Base-by-base conservation (phyloP, 1,140 invertebrate species). In the Saccostrea glomerata region DNA sequence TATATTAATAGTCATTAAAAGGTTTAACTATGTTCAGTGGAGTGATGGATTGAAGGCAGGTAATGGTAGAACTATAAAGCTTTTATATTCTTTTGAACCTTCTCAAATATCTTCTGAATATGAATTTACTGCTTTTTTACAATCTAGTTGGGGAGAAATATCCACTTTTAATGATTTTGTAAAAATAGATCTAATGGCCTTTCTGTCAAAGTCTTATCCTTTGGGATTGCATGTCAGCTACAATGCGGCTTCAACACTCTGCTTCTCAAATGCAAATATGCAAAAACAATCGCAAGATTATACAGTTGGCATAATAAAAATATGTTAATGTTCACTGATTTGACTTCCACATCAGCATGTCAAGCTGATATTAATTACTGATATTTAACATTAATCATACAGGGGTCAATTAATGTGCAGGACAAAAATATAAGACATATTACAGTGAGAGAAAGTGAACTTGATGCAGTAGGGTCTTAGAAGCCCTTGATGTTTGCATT, bases 381-480 rank as follows among this genome's bases (percentile, higher is more conserved):
- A 30, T 77, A 77, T 30, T 77, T 36, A 25, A 77, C 70, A 77
- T 77, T 77, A 23, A 77, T 77, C 70, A 77, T 77, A 77, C 30
- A 15, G 25, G 30, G 70, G 70, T 77, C 70, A 77, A 30, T 36
- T 77, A 30, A 77, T 77, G 13, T 77, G 70, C 70, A 77, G 70
- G 70, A 6, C 25, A 36, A 36, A 77, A 77, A 77, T 77, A 77
- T 77, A 25, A 63, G 58, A 77, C 70, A 77, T 30, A 36, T 15
- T 36, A 13, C 13, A 36, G 30, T 77, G 9, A 77, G 23, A 66
- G 30, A 15, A 77, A 25, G 23, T 12, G 23, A 15, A 30, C 13
- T 30, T 77, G 70, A 77, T 77, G 25, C 70, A 30, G 30, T 17
- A 13, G 25, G 70, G 25, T 36, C 66, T 30, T 77, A 15, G 25